Base-by-base conservation (phyloP, 2,113 vertebrate genomes). In the Ptilonorhynchus violaceus region DNA sequence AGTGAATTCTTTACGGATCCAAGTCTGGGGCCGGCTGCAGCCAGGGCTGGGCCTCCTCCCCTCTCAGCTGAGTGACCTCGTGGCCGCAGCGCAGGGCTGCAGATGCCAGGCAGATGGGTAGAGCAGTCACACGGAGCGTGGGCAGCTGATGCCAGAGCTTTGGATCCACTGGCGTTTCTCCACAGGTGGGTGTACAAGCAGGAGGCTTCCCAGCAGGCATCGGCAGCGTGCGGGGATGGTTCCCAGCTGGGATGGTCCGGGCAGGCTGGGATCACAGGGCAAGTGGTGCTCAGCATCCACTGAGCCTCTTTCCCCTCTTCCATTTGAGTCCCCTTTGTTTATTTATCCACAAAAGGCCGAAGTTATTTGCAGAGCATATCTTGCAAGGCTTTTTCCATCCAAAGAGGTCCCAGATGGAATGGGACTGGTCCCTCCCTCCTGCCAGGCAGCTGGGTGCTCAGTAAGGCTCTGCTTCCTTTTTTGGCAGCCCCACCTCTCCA, bases 31-130 rank as follows among this genome's bases (percentile, higher is more conserved):
- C 66, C 0, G 1, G 79, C 89, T 63, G 85, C 69, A 80, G 77
- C 62, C 56, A 8, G 5, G 20, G 78, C 42, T 10, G 1, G 22
- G 63, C 49, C 56, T 66, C 30, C 33, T 59, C 62, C 62, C 33
- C 47, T 80, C 58, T 35, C 0, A 0, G 35, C n/a, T 17, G 22
- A 31, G 15, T 1, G 52, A 89, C 52, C 67, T 47, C 1, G 0
- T 15, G 72, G 76, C 41, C 8, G 1, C 5, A 9, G 63, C 4
- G 2, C 35, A 13, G 44, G 23, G 37, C 47, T 31, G n/a, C 16
- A 7, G 44, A 41, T 24, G 19, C 72, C 7, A 4, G 33, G 66
- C 4, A 19, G 69, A 47, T 15, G 19, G 22, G 46, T 44, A 49
- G 18, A 77, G 47, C 7, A 12, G 80, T 44, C 49, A 31, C 67